Evolutionary conservation across 2,888 invertebrate species (phyloP), one percentile per base, ranked within the genome.

Genomic region (Perithous albicinctus): DNA sequence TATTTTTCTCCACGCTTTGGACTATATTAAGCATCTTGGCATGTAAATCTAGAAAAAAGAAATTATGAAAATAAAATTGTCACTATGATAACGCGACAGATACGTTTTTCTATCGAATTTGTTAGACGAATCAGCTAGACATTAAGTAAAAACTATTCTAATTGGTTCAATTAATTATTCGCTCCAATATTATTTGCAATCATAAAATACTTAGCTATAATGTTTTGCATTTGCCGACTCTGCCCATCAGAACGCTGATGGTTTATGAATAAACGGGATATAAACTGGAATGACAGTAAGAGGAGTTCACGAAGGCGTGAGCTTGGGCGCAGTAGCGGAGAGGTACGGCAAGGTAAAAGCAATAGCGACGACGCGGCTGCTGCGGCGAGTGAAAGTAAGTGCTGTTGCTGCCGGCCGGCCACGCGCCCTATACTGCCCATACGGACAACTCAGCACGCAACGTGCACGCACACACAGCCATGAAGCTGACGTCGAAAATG

Each of bases 331-430:
- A 72, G 59, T 20, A 29, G 12, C 26, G 26, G 26, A n/a, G 43
- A 32, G 56, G 46, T 2, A 41, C 56, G 67, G 20, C 64, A 56
- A 76, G 67, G 63, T 54, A 64, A 56, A 78, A 66, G 81, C 46
- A 64, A 78, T 54, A 69, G 69, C 32, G 69, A 82, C 67, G 82
- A 77, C 64, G 77, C 56, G 63, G 61, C 72, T 43, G 64, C 66
- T 56, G 77, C 64, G 85, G 86, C 86, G 87, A 91, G 90, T 91
- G 90, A 91, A 91, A 91, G 90, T 90, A 89, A 89, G 74, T 26
- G 77, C 74, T 54, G 63, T 73, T 54, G 75, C 84, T 75, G 81
- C 75, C 74, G 77, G 75, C 80, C 85, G 84, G 88, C 88, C 89
- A 89, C 89, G 90, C 90, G 90, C 86, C 88, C 88, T 87, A 86